Base-by-base conservation (phyloP, 2,888 invertebrate species). In the Drosophila bunnanda region DNA sequence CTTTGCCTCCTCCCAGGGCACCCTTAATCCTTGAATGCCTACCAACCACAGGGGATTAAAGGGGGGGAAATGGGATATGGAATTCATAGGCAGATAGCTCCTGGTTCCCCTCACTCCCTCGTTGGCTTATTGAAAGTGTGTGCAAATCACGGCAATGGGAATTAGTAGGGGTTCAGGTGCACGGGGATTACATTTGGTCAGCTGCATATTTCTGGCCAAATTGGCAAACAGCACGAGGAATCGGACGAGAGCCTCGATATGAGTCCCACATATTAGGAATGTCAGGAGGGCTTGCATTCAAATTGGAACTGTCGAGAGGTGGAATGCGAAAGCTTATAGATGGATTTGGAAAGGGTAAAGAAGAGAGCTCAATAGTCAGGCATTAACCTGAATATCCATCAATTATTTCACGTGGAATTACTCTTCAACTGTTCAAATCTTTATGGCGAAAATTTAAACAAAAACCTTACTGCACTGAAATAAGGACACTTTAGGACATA, bases 81-180 rank as follows among this genome's bases (percentile, higher is more conserved):
- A 39, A 52, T 60, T 25, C 39, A n/a, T 41, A 17, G 50, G 28
- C 28, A 44, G 71, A n/a, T 38, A 9, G 17, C 7, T 44, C 30
- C 28, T 39, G 22, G 1, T 22, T 22, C 22, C 28, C 6, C 7
- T 30, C 1, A 2, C 10, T 20, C 9, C 57, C 41, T 57, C 32
- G 43, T 36, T 41, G 56, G 62, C 72, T 53, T 53, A 56, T 62
- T 53, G 62, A 57, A 58, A 53, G 62, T 50, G 53, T 72, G 62
- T 62, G 62, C 71, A 72, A 72, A 61, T 71, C 71, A 71, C 60
- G 54, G 46, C 39, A 32, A 25, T 12, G 70, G 54, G 69, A 55
- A 53, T 68, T 48, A 53, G 43, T 34, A 25, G 38, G 32, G 43
- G 25, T 13, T 20, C 2, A 32, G 17, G 52, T 46, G 17, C 36